phyloP scores from a whole-genome alignment of 2,888 invertebrate species.

The Drosophila antonietae region DNA sequence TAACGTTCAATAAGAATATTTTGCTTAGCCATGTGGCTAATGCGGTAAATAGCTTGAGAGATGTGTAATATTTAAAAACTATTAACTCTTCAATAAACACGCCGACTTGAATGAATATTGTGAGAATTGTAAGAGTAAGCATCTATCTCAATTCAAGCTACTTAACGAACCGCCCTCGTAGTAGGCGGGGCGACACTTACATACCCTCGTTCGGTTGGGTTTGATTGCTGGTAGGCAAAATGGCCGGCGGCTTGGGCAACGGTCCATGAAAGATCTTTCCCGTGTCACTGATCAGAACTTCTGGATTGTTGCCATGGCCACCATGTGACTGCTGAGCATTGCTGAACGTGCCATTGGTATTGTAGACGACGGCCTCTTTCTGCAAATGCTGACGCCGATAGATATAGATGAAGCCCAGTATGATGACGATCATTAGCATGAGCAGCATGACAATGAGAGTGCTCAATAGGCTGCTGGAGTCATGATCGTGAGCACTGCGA shows the following conservation, averaged over 20 bases:
- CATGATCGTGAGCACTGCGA: slow-evolving; percentile 67
- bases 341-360: slow-evolving; percentile 64
- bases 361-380: slow-evolving; percentile 69
- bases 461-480: slow-evolving; percentile 77
- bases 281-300: slow-evolving; percentile 69
- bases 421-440: slow-evolving; percentile 78
- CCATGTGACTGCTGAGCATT: slow-evolving; percentile 33
- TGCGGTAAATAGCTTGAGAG: slow-evolving; percentile 32
- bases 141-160: slow-evolving; percentile 22
- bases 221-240: slow-evolving; percentile 77
- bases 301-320: slow-evolving; percentile 46
- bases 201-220: slow-evolving; percentile 82
- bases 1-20: background rate
- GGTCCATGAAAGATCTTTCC: slow-evolving; percentile 82
- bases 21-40: background rate
- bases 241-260: slow-evolving; percentile 80
- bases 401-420: slow-evolving; percentile 80
- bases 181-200: slow-evolving; percentile 75
- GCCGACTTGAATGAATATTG: no score
- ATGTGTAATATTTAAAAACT: background rate
- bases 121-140: no score
- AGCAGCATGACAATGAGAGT: slow-evolving; percentile 78
- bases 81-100: no score
- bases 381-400: slow-evolving; percentile 78
- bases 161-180: slow-evolving; percentile 39